Percentiles rank a stretch among this genome's conserved stretches.
Conservation (phyloP, 2,888 invertebrate genomes). For the Plemyria rubiginata region DNA sequence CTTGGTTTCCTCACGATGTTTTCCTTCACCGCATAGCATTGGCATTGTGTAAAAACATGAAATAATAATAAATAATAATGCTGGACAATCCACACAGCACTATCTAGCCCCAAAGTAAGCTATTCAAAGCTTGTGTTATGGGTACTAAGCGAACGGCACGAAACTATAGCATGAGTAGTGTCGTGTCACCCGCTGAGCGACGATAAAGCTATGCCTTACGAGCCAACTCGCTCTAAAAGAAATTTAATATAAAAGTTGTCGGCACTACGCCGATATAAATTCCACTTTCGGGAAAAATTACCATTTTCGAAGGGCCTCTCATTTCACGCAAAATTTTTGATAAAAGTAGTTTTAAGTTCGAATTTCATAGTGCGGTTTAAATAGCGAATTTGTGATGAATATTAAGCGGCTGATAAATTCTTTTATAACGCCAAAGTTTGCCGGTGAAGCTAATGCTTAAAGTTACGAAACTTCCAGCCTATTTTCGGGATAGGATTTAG, state of each 20-base stretch:
- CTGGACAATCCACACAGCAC: too few species aligned
- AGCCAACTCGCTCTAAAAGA: constrained; percentile 47
- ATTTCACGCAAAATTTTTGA: constrained; percentile 33
- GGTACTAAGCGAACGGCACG: too few species aligned
- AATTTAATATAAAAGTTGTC: constrained; percentile 60
- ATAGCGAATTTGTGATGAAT: constrained; percentile 16
- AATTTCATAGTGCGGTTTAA: constrained; percentile 24
- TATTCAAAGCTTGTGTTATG: too few species aligned
- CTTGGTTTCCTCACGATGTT: too few species aligned
- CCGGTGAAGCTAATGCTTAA: background rate
- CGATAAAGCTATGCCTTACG: constrained; percentile 23
- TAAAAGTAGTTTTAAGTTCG: constrained; percentile 37
- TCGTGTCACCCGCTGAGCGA: constrained; percentile 36
- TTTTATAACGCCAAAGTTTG: constrained; percentile 20
- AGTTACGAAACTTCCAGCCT: constrained; percentile 8
- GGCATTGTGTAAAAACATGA: background rate
- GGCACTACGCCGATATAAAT: constrained; percentile 47
- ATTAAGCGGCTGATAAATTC: constrained; percentile 21
- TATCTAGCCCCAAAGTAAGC: too few species aligned
- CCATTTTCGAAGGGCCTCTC: constrained; percentile 38
- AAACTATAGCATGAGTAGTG: constrained; percentile 13
- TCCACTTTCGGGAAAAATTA: constrained; percentile 48
- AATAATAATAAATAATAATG: constrained; percentile 3
- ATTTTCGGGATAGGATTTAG: background rate
- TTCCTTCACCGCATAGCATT: too few species aligned